A percentile compares a stretch with the other conserved stretches of the same genome.
These are phyloP conservation scores for Galeruca laticollis DNA, from an alignment of 2,888 invertebrate species.

Conservation along the genomic window DNA sequence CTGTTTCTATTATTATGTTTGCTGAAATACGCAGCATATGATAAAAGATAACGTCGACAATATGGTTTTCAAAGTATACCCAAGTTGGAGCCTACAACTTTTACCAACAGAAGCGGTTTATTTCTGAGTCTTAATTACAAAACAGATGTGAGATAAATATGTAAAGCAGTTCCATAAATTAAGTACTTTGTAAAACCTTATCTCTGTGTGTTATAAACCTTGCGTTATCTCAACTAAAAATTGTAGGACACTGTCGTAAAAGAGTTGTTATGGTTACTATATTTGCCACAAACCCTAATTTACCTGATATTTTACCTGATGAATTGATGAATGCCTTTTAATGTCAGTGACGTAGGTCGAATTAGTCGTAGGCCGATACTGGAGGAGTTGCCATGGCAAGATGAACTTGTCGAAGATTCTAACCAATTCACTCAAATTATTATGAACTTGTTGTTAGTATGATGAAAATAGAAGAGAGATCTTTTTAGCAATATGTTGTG, in stretches of 20 bases:
- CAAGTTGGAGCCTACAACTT: neutral
- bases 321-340: constrained; percentile 11
- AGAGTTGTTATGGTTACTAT: constrained; percentile 33
- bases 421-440: neutral
- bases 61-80: neutral
- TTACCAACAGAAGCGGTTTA: constrained; percentile 29
- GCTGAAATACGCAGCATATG: neutral
- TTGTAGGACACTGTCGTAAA: constrained; percentile 34
- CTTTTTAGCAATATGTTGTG: too few species aligned
- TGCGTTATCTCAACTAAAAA: constrained; percentile 33
- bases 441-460: too few species aligned
- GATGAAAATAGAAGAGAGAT: too few species aligned
- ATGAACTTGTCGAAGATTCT: neutral
- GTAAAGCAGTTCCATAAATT: constrained; percentile 33
- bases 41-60: neutral
- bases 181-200: constrained; percentile 29
- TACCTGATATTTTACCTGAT: constrained; percentile 30
- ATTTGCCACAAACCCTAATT: constrained; percentile 29
- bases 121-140: constrained; percentile 26
- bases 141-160: constrained; percentile 34
- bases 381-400: too few species aligned
- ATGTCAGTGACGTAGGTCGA: neutral
- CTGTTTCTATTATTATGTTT: too few species aligned
- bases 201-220: constrained; percentile 29
- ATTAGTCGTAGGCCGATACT: neutral